Conservation (phyloP, 2,797 vertebrate genomes). For the Ctenopoma kingsleyae region DNA sequence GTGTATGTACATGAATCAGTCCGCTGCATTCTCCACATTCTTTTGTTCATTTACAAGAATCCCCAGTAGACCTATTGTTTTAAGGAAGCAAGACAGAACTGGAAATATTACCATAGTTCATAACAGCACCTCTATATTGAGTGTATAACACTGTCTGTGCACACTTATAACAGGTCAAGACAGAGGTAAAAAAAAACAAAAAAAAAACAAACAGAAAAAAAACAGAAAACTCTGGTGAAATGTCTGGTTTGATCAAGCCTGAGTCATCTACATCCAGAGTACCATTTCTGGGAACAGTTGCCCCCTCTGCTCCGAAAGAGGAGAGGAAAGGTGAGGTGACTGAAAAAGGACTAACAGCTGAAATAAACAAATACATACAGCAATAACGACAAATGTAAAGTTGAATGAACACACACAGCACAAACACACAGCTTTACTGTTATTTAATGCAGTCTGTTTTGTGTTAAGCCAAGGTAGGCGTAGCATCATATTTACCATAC, state of each 20-base stretch:
- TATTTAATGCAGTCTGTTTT: neutral
- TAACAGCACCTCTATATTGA: neutral
- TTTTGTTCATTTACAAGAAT: neutral
- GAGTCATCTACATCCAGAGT: constrained; percentile 23
- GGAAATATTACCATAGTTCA: neutral
- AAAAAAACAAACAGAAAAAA: too few relatives aligned
- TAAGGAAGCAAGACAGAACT: neutral
- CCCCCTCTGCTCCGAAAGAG: neutral
- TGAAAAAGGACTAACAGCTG: constrained; percentile 19
- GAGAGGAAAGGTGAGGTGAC: constrained; percentile 13
- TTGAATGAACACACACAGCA: constrained; percentile 11
- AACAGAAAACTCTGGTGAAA: neutral
- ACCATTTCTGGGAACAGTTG: constrained; percentile 36
- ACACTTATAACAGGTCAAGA: constrained; percentile 6
- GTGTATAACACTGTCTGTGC: neutral
- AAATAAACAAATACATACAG: constrained; percentile 28
- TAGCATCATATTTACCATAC: neutral
- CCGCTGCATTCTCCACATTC: neutral
- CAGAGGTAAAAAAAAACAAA: neutral
- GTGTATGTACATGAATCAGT: neutral
- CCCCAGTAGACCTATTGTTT: neutral
- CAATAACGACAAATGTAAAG: constrained; percentile 1
- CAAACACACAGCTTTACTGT: neutral
- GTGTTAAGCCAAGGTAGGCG: neutral
- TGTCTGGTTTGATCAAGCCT: constrained; percentile 8